Evolutionary conservation across 1,140 invertebrate genomes (phyloP).

Genomic region (Macrobrachium rosenbergii): DNA sequence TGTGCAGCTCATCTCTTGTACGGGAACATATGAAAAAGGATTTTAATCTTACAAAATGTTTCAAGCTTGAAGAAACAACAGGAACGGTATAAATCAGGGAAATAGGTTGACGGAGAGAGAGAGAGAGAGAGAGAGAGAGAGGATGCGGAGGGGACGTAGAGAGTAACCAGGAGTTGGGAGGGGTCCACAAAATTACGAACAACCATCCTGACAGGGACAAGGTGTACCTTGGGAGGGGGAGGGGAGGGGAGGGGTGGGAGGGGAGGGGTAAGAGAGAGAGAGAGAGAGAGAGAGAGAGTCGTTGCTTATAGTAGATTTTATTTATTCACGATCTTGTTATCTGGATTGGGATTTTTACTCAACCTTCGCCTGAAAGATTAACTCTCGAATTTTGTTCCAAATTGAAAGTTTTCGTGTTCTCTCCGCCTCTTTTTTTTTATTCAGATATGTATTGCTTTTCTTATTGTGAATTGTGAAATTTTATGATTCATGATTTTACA

Average conservation of each 20-base stretch:
- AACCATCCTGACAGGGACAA: neutral
- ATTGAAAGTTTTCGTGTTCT: too few relatives aligned
- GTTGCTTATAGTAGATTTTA: neutral
- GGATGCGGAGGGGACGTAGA: neutral
- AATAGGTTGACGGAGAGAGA: neutral
- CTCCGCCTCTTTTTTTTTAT: too few relatives aligned
- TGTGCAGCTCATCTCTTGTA: too few relatives aligned
- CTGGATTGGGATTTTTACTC: too few relatives aligned
- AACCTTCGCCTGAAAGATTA: too few relatives aligned
- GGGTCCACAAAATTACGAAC: neutral
- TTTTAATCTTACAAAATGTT: too few relatives aligned
- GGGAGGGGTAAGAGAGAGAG: neutral
- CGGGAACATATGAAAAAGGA: too few relatives aligned
- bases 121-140: neutral
- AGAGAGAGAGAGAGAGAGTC: slow-evolving; percentile 17
- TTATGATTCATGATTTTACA: too few relatives aligned
- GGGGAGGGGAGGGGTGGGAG: neutral
- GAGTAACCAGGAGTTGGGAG: slow-evolving; percentile 5
- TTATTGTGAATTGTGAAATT: too few relatives aligned
- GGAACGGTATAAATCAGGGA: neutral
- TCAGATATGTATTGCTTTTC: too few relatives aligned
- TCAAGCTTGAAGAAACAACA: too few relatives aligned
- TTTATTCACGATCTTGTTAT: neutral
- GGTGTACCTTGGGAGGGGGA: neutral
- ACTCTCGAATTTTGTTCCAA: too few relatives aligned